Percentiles rank a stretch among this genome's conserved stretches.
Evolutionary conservation across 2,888 invertebrate species (phyloP).

Genomic region (Rhyacophila evoluta): DNA sequence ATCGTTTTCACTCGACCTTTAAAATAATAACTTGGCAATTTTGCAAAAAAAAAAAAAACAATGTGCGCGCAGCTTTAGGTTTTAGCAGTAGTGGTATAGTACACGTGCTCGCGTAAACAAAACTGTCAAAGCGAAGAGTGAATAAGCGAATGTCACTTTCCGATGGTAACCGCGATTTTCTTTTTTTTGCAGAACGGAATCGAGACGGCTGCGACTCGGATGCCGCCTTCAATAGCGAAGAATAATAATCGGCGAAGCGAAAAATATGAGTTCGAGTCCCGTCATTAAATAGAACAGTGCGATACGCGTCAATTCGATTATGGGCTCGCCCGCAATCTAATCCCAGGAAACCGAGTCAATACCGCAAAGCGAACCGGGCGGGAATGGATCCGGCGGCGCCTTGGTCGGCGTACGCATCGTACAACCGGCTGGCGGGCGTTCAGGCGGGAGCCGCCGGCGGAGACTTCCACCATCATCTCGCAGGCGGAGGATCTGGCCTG

Average conservation of each 20-base stretch:
- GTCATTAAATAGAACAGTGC: constrained; percentile 30
- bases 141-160: too few relatives aligned
- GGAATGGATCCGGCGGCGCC: constrained; percentile 92
- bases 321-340: constrained; percentile 40
- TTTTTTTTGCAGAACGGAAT: constrained; percentile 39
- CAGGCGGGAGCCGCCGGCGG: constrained; percentile 77
- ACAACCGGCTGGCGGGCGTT: constrained; percentile 83
- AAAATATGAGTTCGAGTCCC: constrained; percentile 27
- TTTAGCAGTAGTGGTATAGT: too few relatives aligned
- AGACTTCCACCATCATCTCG: constrained; percentile 77
- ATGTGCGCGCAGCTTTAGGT: too few relatives aligned
- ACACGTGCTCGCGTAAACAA: background rate
- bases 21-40: too few relatives aligned
- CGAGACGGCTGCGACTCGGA: background rate
- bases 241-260: constrained; percentile 29
- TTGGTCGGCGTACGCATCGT: constrained; percentile 86
- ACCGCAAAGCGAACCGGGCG: constrained; percentile 59
- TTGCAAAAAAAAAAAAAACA: too few relatives aligned
- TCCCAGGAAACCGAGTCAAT: constrained; percentile 29
- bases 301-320: constrained; percentile 39
- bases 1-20: too few relatives aligned
- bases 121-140: background rate
- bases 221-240: constrained; percentile 20
- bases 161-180: background rate
- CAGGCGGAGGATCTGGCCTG: constrained; percentile 67